Conservation (phyloP, 1,140 invertebrate genomes). For the Globodera ellingtonae region DNA sequence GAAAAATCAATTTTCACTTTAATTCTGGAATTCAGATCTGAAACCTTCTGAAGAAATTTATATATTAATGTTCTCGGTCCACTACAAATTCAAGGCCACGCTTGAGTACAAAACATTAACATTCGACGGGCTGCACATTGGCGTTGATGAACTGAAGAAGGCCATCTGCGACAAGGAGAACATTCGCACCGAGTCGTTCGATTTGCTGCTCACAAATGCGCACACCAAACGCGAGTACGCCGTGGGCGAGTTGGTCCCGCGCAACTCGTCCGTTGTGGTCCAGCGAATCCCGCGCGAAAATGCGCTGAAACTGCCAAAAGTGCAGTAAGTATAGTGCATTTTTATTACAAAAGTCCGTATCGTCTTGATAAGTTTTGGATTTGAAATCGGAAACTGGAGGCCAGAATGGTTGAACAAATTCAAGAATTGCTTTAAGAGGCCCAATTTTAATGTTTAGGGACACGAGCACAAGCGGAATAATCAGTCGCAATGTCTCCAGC, state of each 20-base stretch:
- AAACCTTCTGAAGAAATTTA: too few relatives aligned
- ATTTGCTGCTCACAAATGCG: constrained; percentile 92
- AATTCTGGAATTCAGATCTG: too few relatives aligned
- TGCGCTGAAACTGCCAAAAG: constrained; percentile 66
- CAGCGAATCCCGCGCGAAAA: constrained; percentile 80
- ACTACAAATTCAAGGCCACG: constrained; percentile 96
- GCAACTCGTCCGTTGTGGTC: constrained; percentile 94
- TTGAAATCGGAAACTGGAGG: too few relatives aligned
- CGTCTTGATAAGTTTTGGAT: too few relatives aligned
- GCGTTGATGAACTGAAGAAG: constrained; percentile 88
- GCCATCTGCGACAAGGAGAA: constrained; percentile 91
- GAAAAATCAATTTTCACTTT: too few relatives aligned
- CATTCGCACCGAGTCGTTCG: constrained; percentile 84
- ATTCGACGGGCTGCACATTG: constrained; percentile 94
- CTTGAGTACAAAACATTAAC: constrained; percentile 91
- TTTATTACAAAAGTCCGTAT: too few relatives aligned
- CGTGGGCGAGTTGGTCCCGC: constrained; percentile 84
- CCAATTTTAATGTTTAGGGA: constrained; percentile 43
- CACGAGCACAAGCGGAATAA: constrained; percentile 53
- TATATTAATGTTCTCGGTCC: constrained; percentile 76
- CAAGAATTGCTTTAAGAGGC: constrained; percentile 25
- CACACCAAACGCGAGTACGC: constrained; percentile 79
- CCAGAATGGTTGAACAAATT: neutral
- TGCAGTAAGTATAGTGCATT: constrained; percentile 62
- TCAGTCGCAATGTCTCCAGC: constrained; percentile 15